phyloP scores from a whole-genome alignment of 2,888 invertebrate species.

The Drymonia ruficornis region DNA sequence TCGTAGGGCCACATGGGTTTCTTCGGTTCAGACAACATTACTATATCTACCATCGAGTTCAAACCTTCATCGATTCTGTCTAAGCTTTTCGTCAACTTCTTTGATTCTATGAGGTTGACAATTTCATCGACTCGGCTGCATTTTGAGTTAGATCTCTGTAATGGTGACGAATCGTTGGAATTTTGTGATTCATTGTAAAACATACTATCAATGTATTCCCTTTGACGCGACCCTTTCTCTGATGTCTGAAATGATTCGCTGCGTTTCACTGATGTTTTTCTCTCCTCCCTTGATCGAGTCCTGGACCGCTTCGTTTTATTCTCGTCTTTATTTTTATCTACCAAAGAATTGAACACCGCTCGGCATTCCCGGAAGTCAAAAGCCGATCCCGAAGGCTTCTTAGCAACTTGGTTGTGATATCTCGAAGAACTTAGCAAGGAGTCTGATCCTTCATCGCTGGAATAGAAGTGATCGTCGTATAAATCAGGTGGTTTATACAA shows the following conservation, averaged over 20 bases:
- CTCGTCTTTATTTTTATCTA: slow-evolving; percentile 78
- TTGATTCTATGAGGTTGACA: slow-evolving; percentile 84
- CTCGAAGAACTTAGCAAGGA: slow-evolving; percentile 88
- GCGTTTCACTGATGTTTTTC: slow-evolving; percentile 68
- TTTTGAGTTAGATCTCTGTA: slow-evolving; percentile 65
- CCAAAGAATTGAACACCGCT: slow-evolving; percentile 83
- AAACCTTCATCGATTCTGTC: slow-evolving; percentile 91
- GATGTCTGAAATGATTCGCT: slow-evolving; percentile 80
- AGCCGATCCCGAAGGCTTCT: slow-evolving; percentile 64
- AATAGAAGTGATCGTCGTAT: slow-evolving; percentile 84
- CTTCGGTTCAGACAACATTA: slow-evolving; percentile 85
- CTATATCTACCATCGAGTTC: slow-evolving; percentile 89
- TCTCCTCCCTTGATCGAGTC: slow-evolving; percentile 72
- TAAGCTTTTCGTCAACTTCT: slow-evolving; percentile 89
- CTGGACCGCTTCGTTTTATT: slow-evolving; percentile 61
- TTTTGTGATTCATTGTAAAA: slow-evolving; percentile 82
- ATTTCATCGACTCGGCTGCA: slow-evolving; percentile 78
- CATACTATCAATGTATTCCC: slow-evolving; percentile 85
- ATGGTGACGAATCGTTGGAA: slow-evolving; percentile 45
- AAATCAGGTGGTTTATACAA: slow-evolving; percentile 82
- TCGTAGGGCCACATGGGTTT: slow-evolving; percentile 73
- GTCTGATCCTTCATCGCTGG: slow-evolving; percentile 89
- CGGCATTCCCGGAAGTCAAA: slow-evolving; percentile 82
- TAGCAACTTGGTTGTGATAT: slow-evolving; percentile 66
- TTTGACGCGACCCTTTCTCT: slow-evolving; percentile 73